phyloP scores from a whole-genome alignment of 1,140 invertebrate genomes.

The Paraescarpia echinospica region DNA sequence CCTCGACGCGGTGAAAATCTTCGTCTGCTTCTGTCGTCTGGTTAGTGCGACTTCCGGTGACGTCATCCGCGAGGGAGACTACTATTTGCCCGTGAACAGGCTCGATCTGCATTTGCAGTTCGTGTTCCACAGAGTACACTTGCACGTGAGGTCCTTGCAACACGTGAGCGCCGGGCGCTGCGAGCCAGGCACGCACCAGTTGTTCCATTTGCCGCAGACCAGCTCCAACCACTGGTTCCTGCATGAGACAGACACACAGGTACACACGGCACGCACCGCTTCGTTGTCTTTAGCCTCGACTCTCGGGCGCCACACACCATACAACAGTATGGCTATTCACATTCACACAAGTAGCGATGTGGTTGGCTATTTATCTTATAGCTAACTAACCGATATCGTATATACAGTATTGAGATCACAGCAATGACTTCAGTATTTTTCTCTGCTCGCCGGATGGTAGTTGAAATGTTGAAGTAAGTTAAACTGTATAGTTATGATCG shows the following conservation, averaged over 20 bases:
- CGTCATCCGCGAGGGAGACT: not conserved
- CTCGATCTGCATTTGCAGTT: conserved; percentile 29
- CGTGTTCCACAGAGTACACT: conserved; percentile 27
- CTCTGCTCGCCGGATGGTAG: no score
- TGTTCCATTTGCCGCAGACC: conserved; percentile 28
- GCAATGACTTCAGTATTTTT: no score
- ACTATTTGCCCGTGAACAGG: conserved; percentile 26
- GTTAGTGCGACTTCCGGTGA: not conserved
- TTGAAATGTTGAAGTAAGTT: no score
- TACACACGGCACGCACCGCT: not conserved
- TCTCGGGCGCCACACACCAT: not conserved
- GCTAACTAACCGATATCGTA: no score
- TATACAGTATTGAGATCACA: no score
- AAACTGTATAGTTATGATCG: no score
- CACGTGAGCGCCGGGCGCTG: conserved; percentile 22
- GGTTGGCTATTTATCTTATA: not conserved
- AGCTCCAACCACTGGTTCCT: conserved; percentile 20
- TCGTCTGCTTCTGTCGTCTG: not conserved
- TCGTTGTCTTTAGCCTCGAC: not conserved
- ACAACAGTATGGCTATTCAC: not conserved
- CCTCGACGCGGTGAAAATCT: not conserved
- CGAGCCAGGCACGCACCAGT: conserved; percentile 22
- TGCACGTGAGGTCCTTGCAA: conserved; percentile 24
- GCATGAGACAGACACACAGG: conserved; percentile 11
- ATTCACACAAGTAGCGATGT: not conserved